Evolutionary conservation across 92 coral and sea anemone genomes (phyloP).

Genomic region (Epizoanthus illoricatus): DNA sequence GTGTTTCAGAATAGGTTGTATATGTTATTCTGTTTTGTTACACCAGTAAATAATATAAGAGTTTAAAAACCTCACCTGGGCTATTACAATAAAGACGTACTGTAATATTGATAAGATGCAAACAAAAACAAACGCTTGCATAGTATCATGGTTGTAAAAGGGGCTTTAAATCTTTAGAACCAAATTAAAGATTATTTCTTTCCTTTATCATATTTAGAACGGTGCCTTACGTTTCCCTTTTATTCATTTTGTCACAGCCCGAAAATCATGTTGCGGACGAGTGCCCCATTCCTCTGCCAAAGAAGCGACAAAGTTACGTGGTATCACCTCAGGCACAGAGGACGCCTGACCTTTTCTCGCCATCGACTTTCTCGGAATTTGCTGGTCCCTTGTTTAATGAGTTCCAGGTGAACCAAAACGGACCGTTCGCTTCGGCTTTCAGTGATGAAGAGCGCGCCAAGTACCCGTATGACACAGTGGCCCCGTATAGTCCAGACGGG

Average conservation of each 20-base stretch:
- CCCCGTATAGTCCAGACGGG: conserved; percentile 9
- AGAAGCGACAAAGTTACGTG: conserved; percentile 34
- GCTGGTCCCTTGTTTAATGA: conserved; percentile 33
- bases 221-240: neutral
- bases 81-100: no score
- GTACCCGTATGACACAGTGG: conserved; percentile 7
- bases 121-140: no score
- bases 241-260: neutral
- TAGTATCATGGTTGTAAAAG: no score
- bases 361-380: conserved; percentile 24
- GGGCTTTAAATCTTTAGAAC: no score
- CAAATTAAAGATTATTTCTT: no score
- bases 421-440: neutral
- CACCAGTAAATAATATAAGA: no score
- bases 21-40: no score
- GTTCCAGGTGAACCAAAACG: conserved; percentile 21
- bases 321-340: neutral
- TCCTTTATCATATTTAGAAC: no score
- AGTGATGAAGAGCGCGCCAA: neutral
- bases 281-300: conserved; percentile 34
- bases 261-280: neutral
- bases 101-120: no score
- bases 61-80: no score
- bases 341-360: conserved; percentile 32
- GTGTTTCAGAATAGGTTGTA: no score